These are phyloP conservation scores for Periparus ater DNA, from an alignment of 2,797 vertebrate species.

Conservation along the genomic window DNA sequence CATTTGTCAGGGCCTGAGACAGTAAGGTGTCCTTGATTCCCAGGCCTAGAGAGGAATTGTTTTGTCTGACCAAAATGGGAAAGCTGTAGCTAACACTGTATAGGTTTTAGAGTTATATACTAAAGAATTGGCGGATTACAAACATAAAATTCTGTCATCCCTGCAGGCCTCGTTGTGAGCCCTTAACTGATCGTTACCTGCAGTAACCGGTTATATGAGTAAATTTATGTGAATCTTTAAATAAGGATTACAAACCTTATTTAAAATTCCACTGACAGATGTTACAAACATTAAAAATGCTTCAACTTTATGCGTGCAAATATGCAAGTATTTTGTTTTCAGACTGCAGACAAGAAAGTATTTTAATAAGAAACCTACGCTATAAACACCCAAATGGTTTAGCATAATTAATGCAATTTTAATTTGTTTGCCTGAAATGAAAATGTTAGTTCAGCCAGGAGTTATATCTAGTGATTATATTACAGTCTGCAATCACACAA, in stretches of 20 bases:
- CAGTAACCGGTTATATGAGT: neutral
- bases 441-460: slow-evolving; percentile 11
- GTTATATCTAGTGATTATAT: neutral
- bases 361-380: neutral
- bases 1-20: neutral
- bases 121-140: neutral
- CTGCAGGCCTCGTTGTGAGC: neutral
- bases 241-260: neutral
- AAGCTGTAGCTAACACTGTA: neutral
- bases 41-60: neutral
- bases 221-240: neutral
- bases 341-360: neutral
- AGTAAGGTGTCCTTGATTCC: neutral
- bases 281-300: neutral
- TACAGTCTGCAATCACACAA: neutral
- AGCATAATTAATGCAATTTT: slow-evolving; percentile 30
- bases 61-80: neutral
- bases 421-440: slow-evolving; percentile 37
- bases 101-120: neutral
- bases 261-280: slow-evolving; percentile 12
- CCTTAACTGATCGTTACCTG: neutral
- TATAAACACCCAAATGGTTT: neutral
- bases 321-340: neutral
- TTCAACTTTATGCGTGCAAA: neutral
- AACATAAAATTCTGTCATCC: neutral